phyloP scores from a whole-genome alignment of 2,797 vertebrate species.

The Cephalopachus bancanus region DNA sequence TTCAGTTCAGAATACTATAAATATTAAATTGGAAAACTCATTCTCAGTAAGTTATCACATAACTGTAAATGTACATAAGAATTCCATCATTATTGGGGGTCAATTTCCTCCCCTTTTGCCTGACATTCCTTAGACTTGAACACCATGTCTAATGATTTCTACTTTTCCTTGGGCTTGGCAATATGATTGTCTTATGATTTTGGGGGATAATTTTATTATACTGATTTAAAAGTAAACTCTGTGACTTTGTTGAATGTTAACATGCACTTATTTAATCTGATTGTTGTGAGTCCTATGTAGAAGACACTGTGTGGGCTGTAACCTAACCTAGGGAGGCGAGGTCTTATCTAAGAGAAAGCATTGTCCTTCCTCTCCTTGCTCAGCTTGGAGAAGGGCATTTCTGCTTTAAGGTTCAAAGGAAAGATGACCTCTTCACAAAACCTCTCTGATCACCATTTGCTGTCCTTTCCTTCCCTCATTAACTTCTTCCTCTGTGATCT shows the following conservation, averaged over 20 bases:
- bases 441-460: neutral
- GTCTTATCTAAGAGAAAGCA: neutral
- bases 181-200: neutral
- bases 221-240: neutral
- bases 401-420: neutral
- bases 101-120: neutral
- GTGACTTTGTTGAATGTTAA: neutral
- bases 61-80: neutral
- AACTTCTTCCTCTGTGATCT: neutral
- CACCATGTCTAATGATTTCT: neutral
- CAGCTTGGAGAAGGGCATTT: neutral
- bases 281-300: neutral
- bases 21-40: constrained; percentile 46
- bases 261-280: neutral
- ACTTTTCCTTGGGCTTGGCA: neutral
- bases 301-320: rapidly evolving
- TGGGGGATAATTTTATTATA: neutral
- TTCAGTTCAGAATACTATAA: constrained; percentile 15
- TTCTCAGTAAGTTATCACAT: neutral
- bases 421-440: neutral
- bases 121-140: neutral
- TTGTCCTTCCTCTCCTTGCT: neutral
- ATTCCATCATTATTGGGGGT: neutral
- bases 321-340: rapidly evolving
- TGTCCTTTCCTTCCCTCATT: neutral